phyloP scores from a whole-genome alignment of 2,888 invertebrate species.

The Elgonia sp. region DNA sequence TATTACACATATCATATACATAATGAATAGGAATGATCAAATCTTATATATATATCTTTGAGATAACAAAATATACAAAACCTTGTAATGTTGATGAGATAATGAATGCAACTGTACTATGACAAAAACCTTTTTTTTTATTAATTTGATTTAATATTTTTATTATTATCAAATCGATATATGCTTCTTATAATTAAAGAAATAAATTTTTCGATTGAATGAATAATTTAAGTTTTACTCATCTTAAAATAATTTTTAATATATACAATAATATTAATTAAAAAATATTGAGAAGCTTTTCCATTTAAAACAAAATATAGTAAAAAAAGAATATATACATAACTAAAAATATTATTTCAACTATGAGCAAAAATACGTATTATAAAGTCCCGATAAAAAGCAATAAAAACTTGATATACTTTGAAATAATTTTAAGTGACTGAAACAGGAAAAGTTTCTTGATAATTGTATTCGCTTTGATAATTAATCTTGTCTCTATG shows the following conservation, averaged over 20 bases:
- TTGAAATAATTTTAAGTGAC: constrained; percentile 7
- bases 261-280: no score
- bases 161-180: background rate
- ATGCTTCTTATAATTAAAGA: no score
- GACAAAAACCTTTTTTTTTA: background rate
- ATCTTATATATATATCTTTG: constrained; percentile 26
- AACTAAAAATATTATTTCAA: no score
- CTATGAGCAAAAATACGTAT: no score
- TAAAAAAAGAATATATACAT: no score
- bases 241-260: no score
- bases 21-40: constrained; percentile 11
- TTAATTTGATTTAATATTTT: background rate
- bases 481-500: constrained; percentile 25
- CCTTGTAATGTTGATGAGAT: constrained; percentile 61
- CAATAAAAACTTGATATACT: no score
- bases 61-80: constrained; percentile 29
- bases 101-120: background rate
- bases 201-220: no score
- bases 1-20: constrained; percentile 49
- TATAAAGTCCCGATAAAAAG: no score
- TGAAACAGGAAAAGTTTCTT: constrained; percentile 36
- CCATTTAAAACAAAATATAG: no score
- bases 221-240: no score
- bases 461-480: constrained; percentile 21
- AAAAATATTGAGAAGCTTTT: no score